These are phyloP conservation scores for Conus ventricosus DNA, from an alignment of 1,140 invertebrate species.

Conservation along the genomic window DNA sequence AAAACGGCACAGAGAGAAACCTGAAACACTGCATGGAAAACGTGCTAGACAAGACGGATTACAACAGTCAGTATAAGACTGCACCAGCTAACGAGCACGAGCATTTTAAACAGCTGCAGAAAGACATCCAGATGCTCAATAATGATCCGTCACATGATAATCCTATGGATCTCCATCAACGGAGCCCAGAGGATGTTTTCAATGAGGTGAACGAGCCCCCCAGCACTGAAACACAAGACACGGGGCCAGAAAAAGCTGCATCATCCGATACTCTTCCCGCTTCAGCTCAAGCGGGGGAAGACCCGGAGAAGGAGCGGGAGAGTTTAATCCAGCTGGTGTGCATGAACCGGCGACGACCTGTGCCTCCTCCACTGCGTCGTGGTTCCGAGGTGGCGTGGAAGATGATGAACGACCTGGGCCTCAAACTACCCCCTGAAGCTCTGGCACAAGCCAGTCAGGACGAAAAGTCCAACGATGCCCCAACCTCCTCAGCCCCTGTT, in stretches of 20 bases:
- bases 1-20: constrained; percentile 22
- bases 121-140: constrained; percentile 41
- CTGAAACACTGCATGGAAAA: not conserved
- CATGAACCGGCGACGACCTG: constrained; percentile 41
- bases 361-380: constrained; percentile 52
- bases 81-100: not conserved
- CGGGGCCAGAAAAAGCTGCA: not conserved
- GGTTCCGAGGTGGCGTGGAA: constrained; percentile 66
- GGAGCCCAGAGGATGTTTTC: not conserved
- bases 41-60: constrained; percentile 27
- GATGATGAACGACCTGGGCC: constrained; percentile 56
- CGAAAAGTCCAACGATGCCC: not conserved
- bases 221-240: not conserved
- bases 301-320: constrained; percentile 34
- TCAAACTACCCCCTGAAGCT: constrained; percentile 23
- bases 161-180: not conserved
- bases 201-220: not conserved
- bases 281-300: constrained; percentile 5
- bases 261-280: not conserved
- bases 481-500: not conserved
- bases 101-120: constrained; percentile 46
- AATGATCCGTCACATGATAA: not conserved
- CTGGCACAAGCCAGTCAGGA: constrained; percentile 19
- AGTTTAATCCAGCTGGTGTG: constrained; percentile 43
- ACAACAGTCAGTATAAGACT: not conserved